These are phyloP conservation scores for Rhincodon typus DNA, from an alignment of 2,797 vertebrate species.

Conservation along the genomic window DNA sequence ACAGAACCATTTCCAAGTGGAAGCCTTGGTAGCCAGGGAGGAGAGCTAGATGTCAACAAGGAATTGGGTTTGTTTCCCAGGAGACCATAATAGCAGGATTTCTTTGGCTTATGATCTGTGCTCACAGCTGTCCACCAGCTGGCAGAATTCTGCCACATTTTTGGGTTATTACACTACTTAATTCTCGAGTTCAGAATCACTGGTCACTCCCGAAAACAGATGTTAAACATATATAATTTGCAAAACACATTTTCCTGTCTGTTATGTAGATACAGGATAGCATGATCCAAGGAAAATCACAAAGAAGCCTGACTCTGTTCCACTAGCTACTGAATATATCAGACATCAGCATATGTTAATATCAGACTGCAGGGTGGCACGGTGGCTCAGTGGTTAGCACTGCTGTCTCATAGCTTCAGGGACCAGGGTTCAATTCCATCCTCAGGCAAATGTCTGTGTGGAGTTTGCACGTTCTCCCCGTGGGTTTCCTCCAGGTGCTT, in stretches of 20 bases:
- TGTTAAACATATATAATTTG: neutral
- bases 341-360: neutral
- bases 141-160: neutral
- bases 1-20: neutral
- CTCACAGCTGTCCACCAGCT: conserved; percentile 7
- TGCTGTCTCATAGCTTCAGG: too few species aligned
- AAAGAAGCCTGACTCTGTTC: neutral
- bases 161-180: neutral
- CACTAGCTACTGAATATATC: neutral
- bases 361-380: neutral
- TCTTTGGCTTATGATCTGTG: neutral
- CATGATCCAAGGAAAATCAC: neutral
- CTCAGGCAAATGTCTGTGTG: too few species aligned
- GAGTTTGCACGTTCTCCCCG: too few species aligned
- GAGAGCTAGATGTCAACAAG: neutral
- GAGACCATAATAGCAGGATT: neutral
- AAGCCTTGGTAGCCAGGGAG: neutral
- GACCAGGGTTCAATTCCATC: too few species aligned
- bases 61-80: conserved; percentile 12
- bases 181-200: neutral
- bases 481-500: too few species aligned
- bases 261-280: neutral
- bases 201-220: neutral
- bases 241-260: neutral
- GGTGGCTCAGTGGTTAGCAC: too few species aligned